Base-by-base conservation (phyloP, 2,113 vertebrate genomes). In the Forbesichthys papilliferus region DNA sequence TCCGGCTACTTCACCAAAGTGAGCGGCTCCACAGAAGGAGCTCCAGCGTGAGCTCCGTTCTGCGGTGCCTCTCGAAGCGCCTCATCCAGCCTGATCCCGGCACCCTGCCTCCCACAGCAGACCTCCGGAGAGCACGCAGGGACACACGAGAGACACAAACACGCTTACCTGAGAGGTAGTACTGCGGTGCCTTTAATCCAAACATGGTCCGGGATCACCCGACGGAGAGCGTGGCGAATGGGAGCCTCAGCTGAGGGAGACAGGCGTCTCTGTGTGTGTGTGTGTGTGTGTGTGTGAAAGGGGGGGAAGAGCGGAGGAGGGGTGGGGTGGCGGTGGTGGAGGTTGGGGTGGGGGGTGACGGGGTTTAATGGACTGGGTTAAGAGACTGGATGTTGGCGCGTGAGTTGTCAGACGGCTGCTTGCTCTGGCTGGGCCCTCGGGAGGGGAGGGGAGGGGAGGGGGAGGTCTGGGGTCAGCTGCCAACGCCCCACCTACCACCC, bases 131-230 rank as follows among this genome's bases (percentile, higher is more conserved):
- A 9, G 52, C 16, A 1, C 7, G 14, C 54, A 20, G n/a, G 3
- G 54, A n/a, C 58, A 48, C 42, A 61, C 16, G 36, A 12, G 42
- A 51, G 36, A 61, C 10, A 46, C 8, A 59, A 78, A 62, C 9
- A 42, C 27, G 66, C 94, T 94, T 94, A 96, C 95, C 95, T 95
- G 93, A 93, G 86, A 95, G 93, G 93, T 94, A 96, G 93, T 95
- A 96, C 79, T 95, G 94, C 67, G 95, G 94, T 49, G 93, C 90
- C 87, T 96, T 96, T 93, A 96, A 81, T 93, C 95, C 95, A 91
- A 95, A 96, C 95, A 96, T 96, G 94, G 82, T 93, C 66, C 92
- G 85, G 87, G 74, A 78, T 90, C 90, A 88, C 82, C 91, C 87
- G 52, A 53, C 3, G 52, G 52, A 53, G 52, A 13, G 1, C 4